Evolutionary conservation across 1,140 invertebrate genomes (phyloP).

Genomic region (Drosophila funebris): DNA sequence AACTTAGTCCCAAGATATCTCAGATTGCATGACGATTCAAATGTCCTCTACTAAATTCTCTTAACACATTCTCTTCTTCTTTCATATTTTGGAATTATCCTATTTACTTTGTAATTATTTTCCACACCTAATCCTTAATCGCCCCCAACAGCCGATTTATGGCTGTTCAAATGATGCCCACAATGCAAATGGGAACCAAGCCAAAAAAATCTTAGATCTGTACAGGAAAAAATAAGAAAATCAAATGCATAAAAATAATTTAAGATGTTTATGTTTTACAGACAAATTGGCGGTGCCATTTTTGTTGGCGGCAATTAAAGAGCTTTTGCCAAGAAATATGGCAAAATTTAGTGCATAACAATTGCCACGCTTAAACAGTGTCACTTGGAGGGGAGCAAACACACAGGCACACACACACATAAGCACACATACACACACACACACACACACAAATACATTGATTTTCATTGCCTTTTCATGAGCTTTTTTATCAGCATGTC

Average conservation of each 20-base stretch:
- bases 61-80: background rate
- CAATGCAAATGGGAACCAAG: slow-evolving; percentile 1
- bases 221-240: background rate
- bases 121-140: background rate
- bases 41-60: too few species aligned
- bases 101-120: background rate
- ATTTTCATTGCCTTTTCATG: slow-evolving; percentile 27
- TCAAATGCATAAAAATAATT: background rate
- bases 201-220: background rate
- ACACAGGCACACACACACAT: background rate
- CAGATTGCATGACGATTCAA: too few species aligned
- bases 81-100: background rate
- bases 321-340: slow-evolving; percentile 25
- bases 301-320: slow-evolving; percentile 32
- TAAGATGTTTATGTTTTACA: background rate
- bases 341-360: slow-evolving; percentile 26
- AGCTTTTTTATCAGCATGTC: slow-evolving; percentile 64
- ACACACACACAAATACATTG: background rate
- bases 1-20: too few species aligned
- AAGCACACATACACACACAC: background rate
- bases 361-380: slow-evolving; percentile 21
- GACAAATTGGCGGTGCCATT: slow-evolving; percentile 31
- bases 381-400: background rate
- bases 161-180: background rate
- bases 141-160: background rate